Conservation (phyloP, 2,888 invertebrate genomes). For the Brenthis hecate region DNA sequence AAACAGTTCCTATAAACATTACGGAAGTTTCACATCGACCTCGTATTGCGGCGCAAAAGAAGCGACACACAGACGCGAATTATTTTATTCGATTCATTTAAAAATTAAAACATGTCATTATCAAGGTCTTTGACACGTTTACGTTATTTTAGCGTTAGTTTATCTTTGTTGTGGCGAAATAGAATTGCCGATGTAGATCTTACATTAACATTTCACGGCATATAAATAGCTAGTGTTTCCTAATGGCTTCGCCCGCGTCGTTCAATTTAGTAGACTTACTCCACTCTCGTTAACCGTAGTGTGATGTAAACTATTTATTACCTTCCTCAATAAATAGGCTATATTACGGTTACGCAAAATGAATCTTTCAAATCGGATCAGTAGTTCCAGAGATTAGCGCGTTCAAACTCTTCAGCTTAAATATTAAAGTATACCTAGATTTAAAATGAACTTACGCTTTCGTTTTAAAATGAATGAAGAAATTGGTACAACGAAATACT, state of each 20-base stretch:
- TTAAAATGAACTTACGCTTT: background rate
- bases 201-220: slow-evolving; percentile 15
- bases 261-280: too few relatives aligned
- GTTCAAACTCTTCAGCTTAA: too few relatives aligned
- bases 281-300: too few relatives aligned
- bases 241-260: too few relatives aligned
- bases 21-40: slow-evolving; percentile 47
- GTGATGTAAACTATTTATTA: too few relatives aligned
- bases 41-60: slow-evolving; percentile 44
- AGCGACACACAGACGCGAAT: slow-evolving; percentile 55
- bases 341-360: background rate
- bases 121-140: slow-evolving; percentile 76
- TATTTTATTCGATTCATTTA: slow-evolving; percentile 61
- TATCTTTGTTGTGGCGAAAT: slow-evolving; percentile 55
- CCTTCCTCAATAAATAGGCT: too few relatives aligned
- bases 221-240: background rate
- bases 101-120: slow-evolving; percentile 58
- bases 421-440: too few relatives aligned
- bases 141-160: slow-evolving; percentile 62
- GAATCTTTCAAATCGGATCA: background rate
- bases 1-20: slow-evolving; percentile 32
- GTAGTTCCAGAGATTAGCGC: too few relatives aligned
- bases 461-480: background rate
- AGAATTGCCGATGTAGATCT: slow-evolving; percentile 42
- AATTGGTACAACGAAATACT: too few relatives aligned